phyloP scores from a whole-genome alignment of 2,113 vertebrate genomes.

The Osmerus eperlanus region DNA sequence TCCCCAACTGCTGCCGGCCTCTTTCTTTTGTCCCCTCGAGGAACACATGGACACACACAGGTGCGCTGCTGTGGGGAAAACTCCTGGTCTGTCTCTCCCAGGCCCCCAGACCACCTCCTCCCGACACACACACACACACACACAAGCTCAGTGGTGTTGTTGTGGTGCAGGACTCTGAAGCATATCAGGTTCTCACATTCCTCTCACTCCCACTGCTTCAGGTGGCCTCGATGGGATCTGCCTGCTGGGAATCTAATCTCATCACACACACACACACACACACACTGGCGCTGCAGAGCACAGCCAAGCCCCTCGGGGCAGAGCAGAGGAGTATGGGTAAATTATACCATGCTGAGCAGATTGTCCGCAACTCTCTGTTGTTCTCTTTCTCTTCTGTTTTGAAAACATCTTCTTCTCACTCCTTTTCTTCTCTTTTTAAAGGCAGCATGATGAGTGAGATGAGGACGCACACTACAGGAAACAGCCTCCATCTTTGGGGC shows the following conservation, averaged over 20 bases:
- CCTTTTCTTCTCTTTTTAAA: neutral
- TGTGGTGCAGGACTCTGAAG: slow-evolving; percentile 42
- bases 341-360: slow-evolving; percentile 23
- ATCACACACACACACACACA: slow-evolving; percentile 43
- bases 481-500: no score
- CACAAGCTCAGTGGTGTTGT: slow-evolving; percentile 16
- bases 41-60: neutral
- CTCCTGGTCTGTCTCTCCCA: neutral
- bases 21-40: slow-evolving; percentile 11
- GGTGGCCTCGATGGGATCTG: slow-evolving; percentile 49
- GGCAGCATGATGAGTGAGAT: no score
- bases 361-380: neutral
- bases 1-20: neutral
- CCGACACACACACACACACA: slow-evolving; percentile 4
- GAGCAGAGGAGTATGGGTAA: slow-evolving; percentile 34
- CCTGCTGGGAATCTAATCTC: slow-evolving; percentile 55
- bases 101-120: neutral
- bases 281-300: slow-evolving; percentile 5
- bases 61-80: no score
- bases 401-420: neutral
- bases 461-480: no score
- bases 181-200: slow-evolving; percentile 58
- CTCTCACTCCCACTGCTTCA: slow-evolving; percentile 53
- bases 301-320: slow-evolving; percentile 5
- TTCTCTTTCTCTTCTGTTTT: neutral